These are phyloP conservation scores for Tetragnatha versicolor DNA, from an alignment of 1,140 invertebrate genomes.

Conservation along the genomic window DNA sequence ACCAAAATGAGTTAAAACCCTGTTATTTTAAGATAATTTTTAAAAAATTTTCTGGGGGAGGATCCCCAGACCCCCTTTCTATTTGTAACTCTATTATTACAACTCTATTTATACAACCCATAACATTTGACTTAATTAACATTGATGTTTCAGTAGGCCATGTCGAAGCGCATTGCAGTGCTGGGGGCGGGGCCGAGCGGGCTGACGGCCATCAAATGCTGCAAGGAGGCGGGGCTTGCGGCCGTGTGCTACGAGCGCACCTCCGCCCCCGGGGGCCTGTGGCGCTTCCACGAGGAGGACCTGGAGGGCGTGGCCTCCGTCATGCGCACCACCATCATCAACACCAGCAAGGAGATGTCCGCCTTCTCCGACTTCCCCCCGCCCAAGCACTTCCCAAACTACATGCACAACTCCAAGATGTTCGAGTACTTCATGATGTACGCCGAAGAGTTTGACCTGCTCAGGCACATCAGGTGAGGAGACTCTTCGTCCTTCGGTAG, in stretches of 20 bases:
- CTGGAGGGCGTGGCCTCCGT: conserved; percentile 59
- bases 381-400: conserved; percentile 62
- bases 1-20: too few species aligned
- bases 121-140: too few species aligned
- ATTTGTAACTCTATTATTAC: too few species aligned
- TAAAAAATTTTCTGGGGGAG: too few species aligned
- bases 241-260: conserved; percentile 67
- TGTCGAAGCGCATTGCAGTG: conserved; percentile 29
- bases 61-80: too few species aligned
- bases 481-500: too few species aligned
- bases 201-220: conserved; percentile 56
- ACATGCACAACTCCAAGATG: conserved; percentile 63
- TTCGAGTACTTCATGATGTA: conserved; percentile 61
- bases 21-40: too few species aligned
- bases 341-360: conserved; percentile 67
- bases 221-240: conserved; percentile 56
- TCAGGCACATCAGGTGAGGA: conserved; percentile 45
- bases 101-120: too few species aligned
- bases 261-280: conserved; percentile 66
- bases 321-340: conserved; percentile 61
- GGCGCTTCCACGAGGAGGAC: conserved; percentile 65
- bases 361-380: conserved; percentile 65
- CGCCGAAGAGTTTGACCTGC: conserved; percentile 31
- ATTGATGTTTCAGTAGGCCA: too few species aligned
- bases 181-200: conserved; percentile 53